Evolutionary conservation across 2,113 vertebrate species (phyloP).

Genomic region (Dissostichus mawsoni): DNA sequence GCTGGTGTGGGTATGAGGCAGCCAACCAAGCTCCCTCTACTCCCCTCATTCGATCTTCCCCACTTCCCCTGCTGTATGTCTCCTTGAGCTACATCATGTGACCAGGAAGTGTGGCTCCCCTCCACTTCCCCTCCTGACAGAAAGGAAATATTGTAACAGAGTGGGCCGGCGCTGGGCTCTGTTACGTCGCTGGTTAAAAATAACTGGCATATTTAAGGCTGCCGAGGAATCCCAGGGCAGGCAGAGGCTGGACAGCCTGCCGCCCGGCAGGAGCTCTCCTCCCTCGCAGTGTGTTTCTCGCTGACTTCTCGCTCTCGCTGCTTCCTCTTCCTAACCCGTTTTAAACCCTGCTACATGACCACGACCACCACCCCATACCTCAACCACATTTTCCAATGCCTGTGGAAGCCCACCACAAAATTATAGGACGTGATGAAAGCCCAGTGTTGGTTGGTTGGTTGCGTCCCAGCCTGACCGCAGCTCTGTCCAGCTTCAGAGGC

Average conservation of each 20-base stretch:
- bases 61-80: slow-evolving; percentile 66
- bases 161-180: slow-evolving; percentile 87
- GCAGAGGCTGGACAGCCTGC: slow-evolving; percentile 89
- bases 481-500: slow-evolving; percentile 30
- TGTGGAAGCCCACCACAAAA: slow-evolving; percentile 43
- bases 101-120: slow-evolving; percentile 95
- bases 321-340: slow-evolving; percentile 45
- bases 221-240: slow-evolving; percentile 94
- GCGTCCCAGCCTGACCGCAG: slow-evolving; percentile 55
- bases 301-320: slow-evolving; percentile 46
- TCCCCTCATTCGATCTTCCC: slow-evolving; percentile 53
- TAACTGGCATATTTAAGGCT: slow-evolving; percentile 99
- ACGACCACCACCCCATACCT: slow-evolving; percentile 37
- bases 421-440: slow-evolving; percentile 77
- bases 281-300: slow-evolving; percentile 46
- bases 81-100: slow-evolving; percentile 88
- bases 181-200: slow-evolving; percentile 98
- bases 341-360: slow-evolving; percentile 27
- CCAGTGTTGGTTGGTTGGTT: slow-evolving; percentile 13
- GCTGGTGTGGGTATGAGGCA: slow-evolving; percentile 59
- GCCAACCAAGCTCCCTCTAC: slow-evolving; percentile 56
- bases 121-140: slow-evolving; percentile 96
- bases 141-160: slow-evolving; percentile 93
- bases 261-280: slow-evolving; percentile 76
- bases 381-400: slow-evolving; percentile 35